Percentiles rank a stretch among this genome's conserved stretches.
These are phyloP conservation scores for Melopsittacus undulatus DNA, from an alignment of 2,797 vertebrate species.

Conservation along the genomic window DNA sequence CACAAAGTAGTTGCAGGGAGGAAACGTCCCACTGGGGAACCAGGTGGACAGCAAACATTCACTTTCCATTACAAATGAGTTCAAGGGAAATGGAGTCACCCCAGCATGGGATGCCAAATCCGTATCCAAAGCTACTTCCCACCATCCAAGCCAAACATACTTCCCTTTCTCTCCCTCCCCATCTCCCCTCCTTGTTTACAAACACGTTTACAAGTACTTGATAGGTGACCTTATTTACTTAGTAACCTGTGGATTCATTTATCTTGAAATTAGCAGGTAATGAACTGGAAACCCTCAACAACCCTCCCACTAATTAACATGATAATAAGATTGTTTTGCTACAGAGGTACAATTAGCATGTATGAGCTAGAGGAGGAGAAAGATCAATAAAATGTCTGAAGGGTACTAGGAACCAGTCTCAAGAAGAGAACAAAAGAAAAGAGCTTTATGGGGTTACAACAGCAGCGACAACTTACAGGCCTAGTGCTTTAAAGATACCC, in stretches of 20 bases:
- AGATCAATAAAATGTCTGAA: conserved; percentile 83
- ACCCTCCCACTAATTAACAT: conserved; percentile 87
- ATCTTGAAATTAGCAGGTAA: conserved; percentile 88
- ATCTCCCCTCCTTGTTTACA: conserved; percentile 82
- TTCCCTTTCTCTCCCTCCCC: conserved; percentile 60
- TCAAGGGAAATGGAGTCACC: conserved; percentile 76
- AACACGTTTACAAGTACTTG: conserved; percentile 86
- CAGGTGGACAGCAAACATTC: conserved; percentile 85
- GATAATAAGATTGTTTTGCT: conserved; percentile 87
- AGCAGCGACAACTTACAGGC: conserved; percentile 26
- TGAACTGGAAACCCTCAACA: conserved; percentile 86
- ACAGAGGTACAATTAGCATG: conserved; percentile 85
- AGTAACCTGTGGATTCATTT: conserved; percentile 87
- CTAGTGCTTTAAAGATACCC: conserved; percentile 3
- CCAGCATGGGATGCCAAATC: conserved; percentile 79
- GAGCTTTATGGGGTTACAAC: conserved; percentile 56
- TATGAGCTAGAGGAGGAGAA: conserved; percentile 77
- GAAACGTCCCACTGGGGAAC: conserved; percentile 75
- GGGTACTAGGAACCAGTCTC: conserved; percentile 68
- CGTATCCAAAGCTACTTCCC: conserved; percentile 59
- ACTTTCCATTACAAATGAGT: conserved; percentile 88
- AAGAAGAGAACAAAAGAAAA: conserved; percentile 71
- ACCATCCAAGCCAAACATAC: conserved; percentile 76
- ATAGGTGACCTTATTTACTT: conserved; percentile 87
- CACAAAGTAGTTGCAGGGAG: conserved; percentile 59